Evolutionary conservation across 2,888 invertebrate genomes (phyloP).

Genomic region (Gymnoscelis rufifasciata): DNA sequence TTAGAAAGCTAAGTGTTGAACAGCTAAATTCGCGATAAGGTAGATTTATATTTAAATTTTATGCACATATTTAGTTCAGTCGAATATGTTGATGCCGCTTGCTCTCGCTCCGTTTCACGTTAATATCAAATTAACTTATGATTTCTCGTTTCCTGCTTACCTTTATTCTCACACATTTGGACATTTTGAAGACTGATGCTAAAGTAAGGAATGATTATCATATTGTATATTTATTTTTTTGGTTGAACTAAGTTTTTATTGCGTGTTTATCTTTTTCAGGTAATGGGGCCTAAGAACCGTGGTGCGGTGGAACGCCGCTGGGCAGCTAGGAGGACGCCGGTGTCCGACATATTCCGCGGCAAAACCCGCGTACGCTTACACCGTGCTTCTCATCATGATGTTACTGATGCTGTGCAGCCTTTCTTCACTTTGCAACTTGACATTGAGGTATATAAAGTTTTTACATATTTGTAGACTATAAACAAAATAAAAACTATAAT

Average conservation of each 20-base stretch:
- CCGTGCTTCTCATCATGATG: constrained; percentile 81
- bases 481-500: no score
- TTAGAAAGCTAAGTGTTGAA: no score
- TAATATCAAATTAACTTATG: constrained; percentile 9
- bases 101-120: constrained; percentile 11
- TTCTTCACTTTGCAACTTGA: constrained; percentile 97
- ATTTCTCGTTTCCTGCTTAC: constrained; percentile 22
- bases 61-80: no score
- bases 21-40: constrained; percentile 2
- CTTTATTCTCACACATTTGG: constrained; percentile 21
- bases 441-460: constrained; percentile 84
- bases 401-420: constrained; percentile 95
- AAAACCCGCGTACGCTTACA: constrained; percentile 91
- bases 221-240: neutral
- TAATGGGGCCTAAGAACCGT: constrained; percentile 92
- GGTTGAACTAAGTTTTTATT: no score
- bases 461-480: no score
- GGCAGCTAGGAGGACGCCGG: constrained; percentile 84
- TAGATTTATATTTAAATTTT: no score
- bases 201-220: constrained; percentile 13
- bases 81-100: constrained; percentile 3
- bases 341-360: constrained; percentile 96
- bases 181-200: constrained; percentile 22
- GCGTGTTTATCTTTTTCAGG: constrained; percentile 60
- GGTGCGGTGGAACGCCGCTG: constrained; percentile 92